Evolutionary conservation across 1,140 invertebrate species (phyloP), one percentile per base, ranked within the genome.

Genomic region (Pseudomyrmex gracilis): DNA sequence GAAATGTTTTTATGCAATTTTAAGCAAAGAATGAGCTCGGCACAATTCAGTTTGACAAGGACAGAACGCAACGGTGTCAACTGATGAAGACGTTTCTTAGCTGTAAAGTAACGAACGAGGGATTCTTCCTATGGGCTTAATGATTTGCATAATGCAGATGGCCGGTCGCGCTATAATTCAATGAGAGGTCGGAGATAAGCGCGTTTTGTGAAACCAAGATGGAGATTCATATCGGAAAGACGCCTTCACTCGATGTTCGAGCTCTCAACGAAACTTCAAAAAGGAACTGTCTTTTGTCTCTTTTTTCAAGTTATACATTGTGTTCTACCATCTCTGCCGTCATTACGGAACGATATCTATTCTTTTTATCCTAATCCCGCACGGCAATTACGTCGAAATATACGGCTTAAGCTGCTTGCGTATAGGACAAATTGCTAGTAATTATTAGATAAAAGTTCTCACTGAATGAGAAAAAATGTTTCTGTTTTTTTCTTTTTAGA

Each of bases 331-430:
- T 45, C 20, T 20, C 34, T 17, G 12, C 55, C 49, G 45, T 63
- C 71, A 51, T 58, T 17, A 61, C 47, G 22, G 20, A 64, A 43
- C 17, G 20, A 68, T 78, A 68, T 60, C 24, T 45, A 76, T 78
- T 53, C 20, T 43, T 74, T 47, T 68, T 78, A 68, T 70, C 20
- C 64, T 24, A 63, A 45, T 20, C 63, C 34, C 70, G 45, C 51
- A 43, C 34, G 51, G 68, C 82, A 55, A 64, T 83, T 66, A 66
- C 53, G 85, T 84, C 74, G 82, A 87, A 84, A 86, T 87, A 87
- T 87, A 74, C 63, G 57, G 51, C 51, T 57, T 12, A 73, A 34
- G 47, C 67, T 55, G 74, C 71, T n/a, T n/a, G 57, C 53, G 63
- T 20, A 24, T n/a, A 10, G 51, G 51, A 10, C 20, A 74, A 67